Evolutionary conservation across 2,888 invertebrate species (phyloP).

Genomic region (Caenorhabditis panamensis): DNA sequence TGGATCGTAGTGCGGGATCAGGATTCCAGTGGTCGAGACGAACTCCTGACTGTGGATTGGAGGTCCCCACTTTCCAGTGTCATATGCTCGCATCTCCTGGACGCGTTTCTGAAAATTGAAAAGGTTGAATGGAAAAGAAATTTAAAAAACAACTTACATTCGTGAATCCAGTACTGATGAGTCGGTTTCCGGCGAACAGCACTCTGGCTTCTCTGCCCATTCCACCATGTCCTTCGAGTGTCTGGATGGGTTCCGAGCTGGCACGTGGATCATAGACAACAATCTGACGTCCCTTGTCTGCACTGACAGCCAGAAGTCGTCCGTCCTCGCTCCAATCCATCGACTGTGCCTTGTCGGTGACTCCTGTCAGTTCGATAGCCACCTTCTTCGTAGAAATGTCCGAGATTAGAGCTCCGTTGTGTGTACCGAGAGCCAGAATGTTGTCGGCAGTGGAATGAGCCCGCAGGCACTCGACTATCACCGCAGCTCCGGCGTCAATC

Average conservation of each 20-base stretch:
- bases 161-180: slow-evolving; percentile 93
- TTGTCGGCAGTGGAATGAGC: slow-evolving; percentile 91
- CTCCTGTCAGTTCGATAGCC: slow-evolving; percentile 66
- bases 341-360: slow-evolving; percentile 87
- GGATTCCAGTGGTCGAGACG: slow-evolving; percentile 83
- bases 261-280: slow-evolving; percentile 82
- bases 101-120: slow-evolving; percentile 85
- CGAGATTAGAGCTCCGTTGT: slow-evolving; percentile 89
- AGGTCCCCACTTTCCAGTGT: slow-evolving; percentile 86
- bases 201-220: slow-evolving; percentile 84
- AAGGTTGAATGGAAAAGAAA: not conserved
- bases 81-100: slow-evolving; percentile 92
- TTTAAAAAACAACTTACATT: slow-evolving; percentile 83
- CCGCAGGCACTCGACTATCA: slow-evolving; percentile 53
- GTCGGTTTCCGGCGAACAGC: slow-evolving; percentile 91
- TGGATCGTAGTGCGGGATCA: slow-evolving; percentile 93
- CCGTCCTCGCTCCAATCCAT: slow-evolving; percentile 94
- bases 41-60: slow-evolving; percentile 68
- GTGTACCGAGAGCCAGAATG: slow-evolving; percentile 90
- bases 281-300: slow-evolving; percentile 83
- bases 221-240: slow-evolving; percentile 70
- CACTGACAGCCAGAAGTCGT: slow-evolving; percentile 86
- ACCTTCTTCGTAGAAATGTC: slow-evolving; percentile 86
- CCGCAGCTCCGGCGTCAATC: slow-evolving; percentile 60
- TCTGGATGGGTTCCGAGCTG: slow-evolving; percentile 75